Evolutionary conservation across 1,140 invertebrate genomes (phyloP), one percentile per base, ranked within the genome.

Genomic region (Pachyrhynchus sulphureomaculatus): DNA sequence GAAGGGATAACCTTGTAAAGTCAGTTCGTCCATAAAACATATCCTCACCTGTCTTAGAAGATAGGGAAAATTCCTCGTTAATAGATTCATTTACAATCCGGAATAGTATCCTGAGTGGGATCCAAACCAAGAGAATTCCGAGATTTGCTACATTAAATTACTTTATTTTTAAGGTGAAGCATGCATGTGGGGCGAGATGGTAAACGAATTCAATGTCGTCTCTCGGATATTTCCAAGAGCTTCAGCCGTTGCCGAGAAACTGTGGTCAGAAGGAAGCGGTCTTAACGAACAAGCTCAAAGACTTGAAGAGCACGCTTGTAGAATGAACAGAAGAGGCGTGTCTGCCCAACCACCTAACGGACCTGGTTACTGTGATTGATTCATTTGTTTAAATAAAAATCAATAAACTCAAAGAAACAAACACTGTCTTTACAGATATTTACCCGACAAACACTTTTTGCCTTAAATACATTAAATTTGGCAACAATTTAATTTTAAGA

Each of bases 151-250:
- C n/a, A n/a, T n/a, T n/a, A n/a, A n/a, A n/a, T n/a, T n/a, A n/a
- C n/a, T n/a, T n/a, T 33, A 24, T 51, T 20, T 60, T 53, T 37
- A 23, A 56, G 95, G 94, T 1, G 93, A 95, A 76, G 88, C 91
- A 3, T 93, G 91, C 68, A 90, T 96, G 87, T 96, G 94, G 94
- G 85, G 85, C 0, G 93, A 96, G 76, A 88, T 84, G 68, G 88
- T 93, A 0, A 91, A 95, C 71, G 82, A 81, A 37, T 71, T 74
- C 17, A 84, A 83, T 66, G 65, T 84, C 5, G 71, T 86, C 32
- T 72, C 76, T 21, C 81, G 86, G 68, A 82, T 89, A 9, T 93
- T 89, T 86, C 92, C 92, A 1, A 76, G 93, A 61, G 90, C 92
- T 0, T 85, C 85, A 56, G 91, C 91, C 0, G 82, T 88, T 0